A percentile compares a stretch with the other conserved stretches of the same genome.
Conservation (phyloP, 2,888 invertebrate genomes). For the Belgica antarctica region DNA sequence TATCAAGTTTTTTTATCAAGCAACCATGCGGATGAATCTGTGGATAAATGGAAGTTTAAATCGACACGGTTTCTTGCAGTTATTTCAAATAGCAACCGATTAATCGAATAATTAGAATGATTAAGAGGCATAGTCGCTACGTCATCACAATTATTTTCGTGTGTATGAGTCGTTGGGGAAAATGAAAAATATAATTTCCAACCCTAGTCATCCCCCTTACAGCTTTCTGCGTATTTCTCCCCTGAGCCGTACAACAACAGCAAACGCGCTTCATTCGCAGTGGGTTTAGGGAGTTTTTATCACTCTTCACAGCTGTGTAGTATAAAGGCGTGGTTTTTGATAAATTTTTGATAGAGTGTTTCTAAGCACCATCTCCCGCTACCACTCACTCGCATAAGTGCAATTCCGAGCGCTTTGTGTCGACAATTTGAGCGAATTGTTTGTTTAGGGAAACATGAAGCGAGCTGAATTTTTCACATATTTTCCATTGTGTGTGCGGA, state of each 20-base stretch:
- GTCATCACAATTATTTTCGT: conserved; percentile 2
- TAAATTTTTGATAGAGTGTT: conserved; percentile 34
- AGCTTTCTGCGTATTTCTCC: not conserved
- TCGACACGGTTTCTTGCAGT: too few relatives aligned
- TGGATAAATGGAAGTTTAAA: too few relatives aligned
- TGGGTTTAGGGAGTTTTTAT: conserved; percentile 26
- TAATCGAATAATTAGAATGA: too few relatives aligned
- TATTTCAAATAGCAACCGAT: too few relatives aligned
- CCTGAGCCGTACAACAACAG: not conserved
- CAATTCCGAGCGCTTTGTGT: conserved; percentile 41
- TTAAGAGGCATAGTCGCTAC: too few relatives aligned
- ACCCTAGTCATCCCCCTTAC: not conserved
- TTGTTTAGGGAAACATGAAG: conserved; percentile 43
- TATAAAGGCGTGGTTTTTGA: conserved; percentile 42
- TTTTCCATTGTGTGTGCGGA: conserved; percentile 39
- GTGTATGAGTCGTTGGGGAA: not conserved
- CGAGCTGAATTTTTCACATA: conserved; percentile 41
- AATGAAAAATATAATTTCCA: not conserved
- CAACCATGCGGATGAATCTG: conserved; percentile 25
- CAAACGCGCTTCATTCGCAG: not conserved
- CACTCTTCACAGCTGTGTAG: conserved; percentile 19
- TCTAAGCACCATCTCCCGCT: conserved; percentile 5
- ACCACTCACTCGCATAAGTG: conserved; percentile 23
- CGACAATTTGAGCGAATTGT: conserved; percentile 42
- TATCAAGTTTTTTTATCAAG: conserved; percentile 38